Percentiles rank a stretch among this genome's conserved stretches.
phyloP scores from a whole-genome alignment of 2,888 invertebrate genomes.

The Monoplex corrugatus region DNA sequence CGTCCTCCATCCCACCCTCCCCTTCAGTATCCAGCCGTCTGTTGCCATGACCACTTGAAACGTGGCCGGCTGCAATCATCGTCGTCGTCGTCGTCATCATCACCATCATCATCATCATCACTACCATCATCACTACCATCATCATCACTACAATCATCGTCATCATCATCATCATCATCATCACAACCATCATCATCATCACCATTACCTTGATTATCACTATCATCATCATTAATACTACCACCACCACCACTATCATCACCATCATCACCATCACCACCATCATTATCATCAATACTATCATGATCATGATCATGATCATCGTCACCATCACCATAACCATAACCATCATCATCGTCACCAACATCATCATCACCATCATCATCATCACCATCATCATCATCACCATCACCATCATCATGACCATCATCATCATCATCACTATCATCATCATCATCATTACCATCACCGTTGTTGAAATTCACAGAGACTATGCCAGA shows the following conservation, averaged over 20 bases:
- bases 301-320: conserved; percentile 8
- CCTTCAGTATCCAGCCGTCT: not conserved
- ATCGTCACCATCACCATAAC: conserved; percentile 18
- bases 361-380: not conserved
- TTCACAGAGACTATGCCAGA: too few species aligned
- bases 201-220: not conserved
- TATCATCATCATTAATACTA: conserved; percentile 1
- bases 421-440: conserved; percentile 39
- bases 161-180: not conserved
- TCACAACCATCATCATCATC: not conserved
- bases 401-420: conserved; percentile 34
- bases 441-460: conserved; percentile 32
- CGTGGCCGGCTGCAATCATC: not conserved
- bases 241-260: conserved; percentile 18
- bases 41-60: conserved; percentile 21
- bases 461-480: too few species aligned
- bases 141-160: conserved; percentile 2
- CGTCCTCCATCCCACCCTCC: not conserved
- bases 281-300: not conserved
- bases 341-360: conserved; percentile 18
- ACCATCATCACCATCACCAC: not conserved
- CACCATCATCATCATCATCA: not conserved
- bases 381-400: not conserved
- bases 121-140: not conserved
- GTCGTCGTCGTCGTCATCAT: not conserved